Conservation (phyloP, 1,140 invertebrate species). For the Lepidurus packardi region DNA sequence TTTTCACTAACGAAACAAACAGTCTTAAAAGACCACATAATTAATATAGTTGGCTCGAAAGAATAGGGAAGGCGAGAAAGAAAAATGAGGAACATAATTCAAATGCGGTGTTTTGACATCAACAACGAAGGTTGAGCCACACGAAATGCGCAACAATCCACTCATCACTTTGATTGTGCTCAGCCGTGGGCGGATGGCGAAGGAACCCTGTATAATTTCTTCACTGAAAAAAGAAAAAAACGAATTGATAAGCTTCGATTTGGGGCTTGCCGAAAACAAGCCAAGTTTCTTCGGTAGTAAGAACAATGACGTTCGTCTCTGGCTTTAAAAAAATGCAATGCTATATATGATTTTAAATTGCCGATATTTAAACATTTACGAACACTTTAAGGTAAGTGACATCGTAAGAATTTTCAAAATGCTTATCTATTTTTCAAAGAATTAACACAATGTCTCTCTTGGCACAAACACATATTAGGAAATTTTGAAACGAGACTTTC, state of each 20-base stretch:
- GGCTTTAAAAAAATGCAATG: not conserved
- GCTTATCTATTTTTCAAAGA: too few relatives aligned
- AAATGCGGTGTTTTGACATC: not conserved
- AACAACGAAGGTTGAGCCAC: not conserved
- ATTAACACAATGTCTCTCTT: too few relatives aligned
- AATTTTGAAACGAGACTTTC: too few relatives aligned
- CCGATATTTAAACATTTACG: not conserved
- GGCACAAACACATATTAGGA: too few relatives aligned
- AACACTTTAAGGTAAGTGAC: not conserved
- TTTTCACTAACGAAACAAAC: too few relatives aligned
- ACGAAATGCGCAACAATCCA: not conserved
- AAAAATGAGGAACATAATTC: not conserved
- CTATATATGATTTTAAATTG: not conserved
- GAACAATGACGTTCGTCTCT: not conserved
- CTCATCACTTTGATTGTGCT: not conserved
- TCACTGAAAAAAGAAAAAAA: not conserved
- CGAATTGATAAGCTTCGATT: conserved; percentile 2
- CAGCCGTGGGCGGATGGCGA: not conserved
- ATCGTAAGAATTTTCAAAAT: not conserved
- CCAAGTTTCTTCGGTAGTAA: not conserved
- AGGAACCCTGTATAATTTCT: not conserved
- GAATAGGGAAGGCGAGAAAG: not conserved
- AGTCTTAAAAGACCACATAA: too few relatives aligned
- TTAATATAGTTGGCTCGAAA: not conserved
- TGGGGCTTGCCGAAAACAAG: not conserved